Percentiles rank a stretch among this genome's conserved stretches.
phyloP scores from a whole-genome alignment of 2,888 invertebrate species.

The Epicampocera succincta region DNA sequence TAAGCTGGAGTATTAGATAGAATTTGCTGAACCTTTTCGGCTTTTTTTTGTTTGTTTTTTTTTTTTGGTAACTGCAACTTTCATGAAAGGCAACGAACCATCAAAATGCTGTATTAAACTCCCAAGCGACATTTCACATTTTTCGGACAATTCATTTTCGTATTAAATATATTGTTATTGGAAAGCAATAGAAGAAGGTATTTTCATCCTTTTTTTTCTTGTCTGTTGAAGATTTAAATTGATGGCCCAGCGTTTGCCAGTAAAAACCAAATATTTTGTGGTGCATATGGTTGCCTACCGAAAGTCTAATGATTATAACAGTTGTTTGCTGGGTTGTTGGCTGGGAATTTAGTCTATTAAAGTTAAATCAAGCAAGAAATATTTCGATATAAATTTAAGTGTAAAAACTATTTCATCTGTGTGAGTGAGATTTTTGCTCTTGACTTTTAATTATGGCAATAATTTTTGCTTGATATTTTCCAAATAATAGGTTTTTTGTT shows the following conservation, averaged over 20 bases:
- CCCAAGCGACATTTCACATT: constrained; percentile 67
- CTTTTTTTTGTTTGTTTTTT: too few relatives aligned
- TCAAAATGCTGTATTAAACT: constrained; percentile 39
- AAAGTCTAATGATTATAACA: background rate
- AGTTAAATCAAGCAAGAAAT: constrained; percentile 7
- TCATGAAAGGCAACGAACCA: constrained; percentile 31
- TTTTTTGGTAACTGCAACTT: background rate
- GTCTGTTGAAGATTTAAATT: constrained; percentile 22
- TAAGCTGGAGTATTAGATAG: constrained; percentile 60
- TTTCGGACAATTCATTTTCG: constrained; percentile 70
- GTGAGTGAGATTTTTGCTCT: background rate
- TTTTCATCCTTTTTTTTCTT: constrained; percentile 8
- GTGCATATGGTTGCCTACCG: too few relatives aligned
- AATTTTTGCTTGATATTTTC: background rate
- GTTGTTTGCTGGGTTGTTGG: constrained; percentile 22
- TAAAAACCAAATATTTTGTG: too few relatives aligned
- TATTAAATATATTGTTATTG: constrained; percentile 62
- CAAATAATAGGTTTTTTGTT: too few relatives aligned
- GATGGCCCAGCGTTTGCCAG: constrained; percentile 5
- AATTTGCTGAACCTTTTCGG: constrained; percentile 51
- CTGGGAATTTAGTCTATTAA: too few relatives aligned
- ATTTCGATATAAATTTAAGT: constrained; percentile 16
- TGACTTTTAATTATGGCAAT: too few relatives aligned
- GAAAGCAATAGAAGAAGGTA: constrained; percentile 43
- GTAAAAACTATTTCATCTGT: background rate